Conservation (phyloP, 2,797 vertebrate genomes). For the Columba guinea region DNA sequence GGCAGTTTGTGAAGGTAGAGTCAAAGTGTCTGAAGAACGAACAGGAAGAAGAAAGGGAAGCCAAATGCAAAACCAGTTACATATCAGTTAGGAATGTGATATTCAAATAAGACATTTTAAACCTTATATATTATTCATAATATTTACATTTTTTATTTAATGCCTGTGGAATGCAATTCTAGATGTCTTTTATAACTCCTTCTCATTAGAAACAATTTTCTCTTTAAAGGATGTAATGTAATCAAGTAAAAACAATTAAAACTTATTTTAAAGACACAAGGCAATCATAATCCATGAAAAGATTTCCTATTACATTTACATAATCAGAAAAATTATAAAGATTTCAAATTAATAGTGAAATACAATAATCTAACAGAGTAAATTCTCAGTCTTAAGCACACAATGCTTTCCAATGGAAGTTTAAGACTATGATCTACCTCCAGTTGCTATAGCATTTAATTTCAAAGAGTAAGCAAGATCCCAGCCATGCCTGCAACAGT, state of each 20-base stretch:
- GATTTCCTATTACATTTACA: background rate
- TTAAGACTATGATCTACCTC: background rate
- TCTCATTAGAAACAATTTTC: background rate
- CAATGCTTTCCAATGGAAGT: background rate
- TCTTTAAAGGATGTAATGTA: background rate
- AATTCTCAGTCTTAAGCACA: background rate
- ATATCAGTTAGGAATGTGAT: background rate
- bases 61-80: background rate
- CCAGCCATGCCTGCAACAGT: background rate
- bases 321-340: background rate
- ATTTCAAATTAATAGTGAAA: background rate
- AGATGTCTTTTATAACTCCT: background rate
- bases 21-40: background rate
- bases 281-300: background rate
- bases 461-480: background rate
- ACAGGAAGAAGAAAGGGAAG: background rate
- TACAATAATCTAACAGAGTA: background rate
- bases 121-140: background rate
- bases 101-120: conserved; percentile 35
- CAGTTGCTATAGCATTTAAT: background rate
- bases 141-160: conserved; percentile 15
- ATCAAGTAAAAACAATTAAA: background rate
- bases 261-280: background rate
- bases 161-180: background rate
- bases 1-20: background rate